Evolutionary conservation across 2,888 invertebrate genomes (phyloP), one percentile per base, ranked within the genome.

Genomic region (Meloe dianella): DNA sequence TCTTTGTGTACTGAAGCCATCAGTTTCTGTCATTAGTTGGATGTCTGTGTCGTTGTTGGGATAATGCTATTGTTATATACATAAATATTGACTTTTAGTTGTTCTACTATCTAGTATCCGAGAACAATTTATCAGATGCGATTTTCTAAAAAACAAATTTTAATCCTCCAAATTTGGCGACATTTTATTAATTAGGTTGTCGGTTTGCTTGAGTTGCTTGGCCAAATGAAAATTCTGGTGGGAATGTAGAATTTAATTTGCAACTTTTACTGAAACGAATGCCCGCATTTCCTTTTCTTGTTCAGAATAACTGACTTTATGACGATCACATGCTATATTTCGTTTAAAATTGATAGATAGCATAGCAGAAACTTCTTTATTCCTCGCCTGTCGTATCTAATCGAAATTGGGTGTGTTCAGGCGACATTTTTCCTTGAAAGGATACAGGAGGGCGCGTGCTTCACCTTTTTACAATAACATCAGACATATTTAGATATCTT

Each of bases 401-500:
- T 22, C 63, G 57, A 35, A 65, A 69, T 67, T 64, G 69, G 63
- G 59, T 63, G 12, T 70, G 66, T 70, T 68, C 64, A 63, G 70
- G 61, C n/a, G 32, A 51, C 12, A 51, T 8, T 27, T 29, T 29
- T 59, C 32, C 8, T 4, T 29, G 59, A n/a, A 2, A 17, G 27
- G 10, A 24, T 17, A 60, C 24, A 32, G 10, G 56, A 30, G 54
- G 29, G 56, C 41, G 35, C 35, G 62, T 35, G 57, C 59, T 47
- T 41, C 69, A 69, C 71, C 68, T 71, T n/a, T 71, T 73, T 68
- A 71, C 71, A 71, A 73, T 74, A 73, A 72, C 68, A 66, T 58
- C 59, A 57, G 72, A 70, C 72, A 66, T 72, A 68, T 75, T 74
- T 68, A 71, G 73, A 73, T 76, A 75, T 76, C 76, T 76, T 75